Base-by-base conservation (phyloP, 1,140 invertebrate genomes). In the Phocides pigmalion region DNA sequence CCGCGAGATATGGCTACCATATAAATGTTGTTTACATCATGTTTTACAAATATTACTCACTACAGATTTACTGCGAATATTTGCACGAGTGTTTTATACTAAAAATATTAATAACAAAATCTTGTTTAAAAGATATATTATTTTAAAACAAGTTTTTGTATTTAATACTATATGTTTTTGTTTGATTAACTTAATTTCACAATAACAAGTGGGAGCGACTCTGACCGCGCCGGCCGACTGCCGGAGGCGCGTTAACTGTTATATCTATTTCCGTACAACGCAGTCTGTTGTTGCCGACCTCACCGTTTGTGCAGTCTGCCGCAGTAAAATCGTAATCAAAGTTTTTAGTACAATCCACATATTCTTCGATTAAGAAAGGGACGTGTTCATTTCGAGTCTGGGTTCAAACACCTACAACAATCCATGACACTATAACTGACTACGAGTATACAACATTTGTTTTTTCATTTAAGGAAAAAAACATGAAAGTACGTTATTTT, bases 201-300 rank as follows among this genome's bases (percentile, higher is more conserved):
- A 2, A 28, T 28, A 32, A 32, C 28, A 32, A 32, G 28, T 32
- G 9, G 9, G 0, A 11, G 9, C n/a, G 28, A 32, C n/a, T 32
- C 9, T 11, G 28, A 32, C 28, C 28, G 9, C 28, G 9, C 0
- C 28, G 1, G 28, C n/a, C n/a, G 9, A 32, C 9, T 11, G 28
- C 9, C 4, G 1, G 25, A 28, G 5, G 9, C 0, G 8, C 9
- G 28, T 39, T 51, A 35, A 51, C 49, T 12, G 25, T 12, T 22
- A 16, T 32, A 8, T 35, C 25, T 50, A 50, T 50, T 50, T 50
- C 49, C 25, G 15, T 51, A 35, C 25, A 50, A 35, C 49, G 25
- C 22, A 32, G 49, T 8, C 28, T 16, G 28, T 32, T n/a, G 42
- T 44, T 51, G 49, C 14, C 22, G 47, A 50, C 47, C 47, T 16